Base-by-base conservation (phyloP, 2,797 vertebrate species). In the Urophycis tenuis region DNA sequence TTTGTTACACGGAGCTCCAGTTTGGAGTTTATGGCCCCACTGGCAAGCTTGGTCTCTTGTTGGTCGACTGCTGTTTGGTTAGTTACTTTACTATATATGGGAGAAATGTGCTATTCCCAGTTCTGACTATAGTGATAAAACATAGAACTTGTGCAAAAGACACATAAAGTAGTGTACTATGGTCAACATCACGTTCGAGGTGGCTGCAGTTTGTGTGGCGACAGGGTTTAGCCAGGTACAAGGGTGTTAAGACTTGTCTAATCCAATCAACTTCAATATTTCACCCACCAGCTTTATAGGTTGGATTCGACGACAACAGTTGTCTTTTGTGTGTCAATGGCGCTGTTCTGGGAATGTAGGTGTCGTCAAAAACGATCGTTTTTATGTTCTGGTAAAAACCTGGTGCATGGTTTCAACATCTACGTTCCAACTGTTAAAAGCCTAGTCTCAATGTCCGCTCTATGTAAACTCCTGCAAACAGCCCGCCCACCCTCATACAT, bases 31-130 rank as follows among this genome's bases (percentile, higher is more conserved):
- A 41, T 25, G 41, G 64, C 32, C 71, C 39, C 39, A 30, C 35
- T 74, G 77, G 36, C 73, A 49, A 35, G 31, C 64, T 32, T 33
- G 64, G 15, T 35, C 19, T 32, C 60, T 49, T 25, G 29, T 69
- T 71, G 60, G 60, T 33, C 35, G 53, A 71, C 75, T 71, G 75
- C 76, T 30, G 49, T 72, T 80, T 75, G 72, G 73, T 74, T 41
- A 36, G 67, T 75, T 75, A 73, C 34, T 64, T 73, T 76, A 81
- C 88, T 91, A 85, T 89, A 91, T 90, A 87, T 89, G 85, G 89
- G 84, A 77, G 81, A 35, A 80, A 75, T 77, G 77, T 64, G 83
- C 86, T 91, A 90, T 91, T 92, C 85, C 81, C 84, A 85, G 88
- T 85, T 72, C 53, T 72, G 72, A 78, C 81, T 78, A 79, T 45